These are phyloP conservation scores for sheep (Ovis aries) DNA, from an alignment of 2,113 vertebrate genomes.

Conservation along the genomic window DNA sequence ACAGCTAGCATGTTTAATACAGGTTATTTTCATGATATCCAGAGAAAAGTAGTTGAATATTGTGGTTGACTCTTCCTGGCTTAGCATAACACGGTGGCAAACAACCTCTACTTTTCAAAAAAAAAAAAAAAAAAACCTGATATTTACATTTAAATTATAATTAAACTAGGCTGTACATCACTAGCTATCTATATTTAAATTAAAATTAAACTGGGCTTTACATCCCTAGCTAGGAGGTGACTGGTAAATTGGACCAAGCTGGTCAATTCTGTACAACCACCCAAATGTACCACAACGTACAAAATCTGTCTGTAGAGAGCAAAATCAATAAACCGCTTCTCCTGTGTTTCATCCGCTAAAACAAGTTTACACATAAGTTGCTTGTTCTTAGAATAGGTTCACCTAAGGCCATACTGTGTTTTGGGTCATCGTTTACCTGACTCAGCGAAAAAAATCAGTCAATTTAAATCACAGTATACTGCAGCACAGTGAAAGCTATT, in stretches of 20 bases:
- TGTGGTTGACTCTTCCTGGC: background rate
- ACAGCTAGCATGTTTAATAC: background rate
- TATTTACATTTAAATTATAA: conserved; percentile 21
- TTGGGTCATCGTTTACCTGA: background rate
- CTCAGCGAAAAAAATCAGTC: background rate
- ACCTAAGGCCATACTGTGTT: conserved; percentile 11
- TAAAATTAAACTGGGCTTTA: background rate
- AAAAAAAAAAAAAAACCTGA: background rate
- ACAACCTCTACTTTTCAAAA: background rate
- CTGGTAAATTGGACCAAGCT: background rate
- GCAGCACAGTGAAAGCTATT: conserved; percentile 22
- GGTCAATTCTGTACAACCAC: background rate
- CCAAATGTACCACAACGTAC: background rate
- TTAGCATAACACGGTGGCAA: background rate
- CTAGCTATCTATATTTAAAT: background rate
- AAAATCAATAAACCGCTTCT: conserved; percentile 37
- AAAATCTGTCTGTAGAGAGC: conserved; percentile 9
- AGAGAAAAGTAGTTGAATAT: background rate
- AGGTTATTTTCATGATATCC: background rate
- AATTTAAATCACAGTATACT: conserved; percentile 28
- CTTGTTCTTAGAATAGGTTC: conserved; percentile 32
- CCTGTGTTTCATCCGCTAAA: conserved; percentile 12
- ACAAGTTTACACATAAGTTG: conserved; percentile 38
- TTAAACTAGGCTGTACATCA: background rate
- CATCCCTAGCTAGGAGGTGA: background rate